Conservation (phyloP, 1,140 invertebrate species). For the Bombus turneri region DNA sequence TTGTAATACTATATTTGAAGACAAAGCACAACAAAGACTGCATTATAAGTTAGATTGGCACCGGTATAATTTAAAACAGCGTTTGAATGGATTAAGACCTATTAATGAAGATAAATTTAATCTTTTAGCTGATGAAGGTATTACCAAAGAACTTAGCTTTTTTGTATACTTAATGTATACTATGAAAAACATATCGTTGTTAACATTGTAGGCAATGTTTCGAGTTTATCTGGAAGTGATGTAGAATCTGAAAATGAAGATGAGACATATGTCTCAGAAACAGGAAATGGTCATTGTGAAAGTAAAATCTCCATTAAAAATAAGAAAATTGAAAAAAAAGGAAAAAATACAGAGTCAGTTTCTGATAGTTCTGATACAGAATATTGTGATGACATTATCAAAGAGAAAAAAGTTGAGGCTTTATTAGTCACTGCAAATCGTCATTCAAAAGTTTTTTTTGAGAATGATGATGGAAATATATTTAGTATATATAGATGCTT, state of each 20-base stretch:
- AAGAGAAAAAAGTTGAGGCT: conserved; percentile 71
- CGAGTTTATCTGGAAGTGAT: conserved; percentile 90
- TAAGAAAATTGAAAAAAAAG: conserved; percentile 63
- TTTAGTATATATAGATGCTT: conserved; percentile 89
- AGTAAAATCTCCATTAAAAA: conserved; percentile 52
- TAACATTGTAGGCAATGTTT: conserved; percentile 84
- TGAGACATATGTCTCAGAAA: conserved; percentile 82
- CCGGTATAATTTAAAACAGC: conserved; percentile 88
- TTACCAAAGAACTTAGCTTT: not conserved
- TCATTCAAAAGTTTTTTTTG: conserved; percentile 88
- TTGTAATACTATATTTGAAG: conserved; percentile 82
- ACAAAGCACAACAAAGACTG: conserved; percentile 81
- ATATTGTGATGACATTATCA: conserved; percentile 58
- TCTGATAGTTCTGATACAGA: conserved; percentile 76
- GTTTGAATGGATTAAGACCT: conserved; percentile 83
- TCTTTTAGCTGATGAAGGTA: conserved; percentile 77
- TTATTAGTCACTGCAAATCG: conserved; percentile 83
- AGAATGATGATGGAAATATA: conserved; percentile 86
- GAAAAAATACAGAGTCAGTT: conserved; percentile 58
- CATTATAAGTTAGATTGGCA: conserved; percentile 90
- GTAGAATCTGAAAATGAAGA: conserved; percentile 84
- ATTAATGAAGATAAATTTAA: conserved; percentile 85
- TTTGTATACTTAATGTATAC: not conserved
- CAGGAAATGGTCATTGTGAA: conserved; percentile 65
- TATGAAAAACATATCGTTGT: not conserved